A percentile compares a stretch with the other conserved stretches of the same genome.
Evolutionary conservation across 1,140 invertebrate species (phyloP).

Genomic region (Thalassaphorura encarpata): DNA sequence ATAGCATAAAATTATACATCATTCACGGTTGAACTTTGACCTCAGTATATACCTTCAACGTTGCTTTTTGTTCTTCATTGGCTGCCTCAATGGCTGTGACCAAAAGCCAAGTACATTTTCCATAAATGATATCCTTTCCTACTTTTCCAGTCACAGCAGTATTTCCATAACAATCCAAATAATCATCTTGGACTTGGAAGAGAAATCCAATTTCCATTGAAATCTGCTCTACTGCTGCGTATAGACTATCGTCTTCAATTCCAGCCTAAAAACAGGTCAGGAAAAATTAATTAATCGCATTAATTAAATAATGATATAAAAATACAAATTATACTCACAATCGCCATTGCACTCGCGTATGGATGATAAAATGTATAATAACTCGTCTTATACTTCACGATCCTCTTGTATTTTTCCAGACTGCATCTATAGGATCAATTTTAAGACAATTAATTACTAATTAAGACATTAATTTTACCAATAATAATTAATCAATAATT

Average conservation of each 20-base stretch:
- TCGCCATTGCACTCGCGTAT: slow-evolving; percentile 46
- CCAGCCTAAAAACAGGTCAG: not conserved
- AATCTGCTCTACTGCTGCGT: slow-evolving; percentile 52
- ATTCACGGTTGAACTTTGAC: slow-evolving; percentile 21
- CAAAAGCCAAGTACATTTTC: slow-evolving; percentile 83
- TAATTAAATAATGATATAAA: not conserved
- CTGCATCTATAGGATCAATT: slow-evolving; percentile 37
- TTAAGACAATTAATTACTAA: no score
- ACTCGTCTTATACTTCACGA: slow-evolving; percentile 57
- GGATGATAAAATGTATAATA: slow-evolving; percentile 55
- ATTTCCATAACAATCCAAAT: slow-evolving; percentile 86
- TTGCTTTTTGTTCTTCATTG: not conserved
- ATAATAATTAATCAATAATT: no score
- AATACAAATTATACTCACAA: slow-evolving; percentile 35
- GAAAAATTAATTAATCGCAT: not conserved
- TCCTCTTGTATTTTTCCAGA: slow-evolving; percentile 43
- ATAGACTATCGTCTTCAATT: not conserved
- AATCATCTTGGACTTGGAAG: slow-evolving; percentile 92
- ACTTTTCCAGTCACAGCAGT: slow-evolving; percentile 73
- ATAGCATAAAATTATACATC: no score
- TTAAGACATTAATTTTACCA: no score
- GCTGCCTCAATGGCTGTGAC: slow-evolving; percentile 38
- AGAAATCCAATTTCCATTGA: slow-evolving; percentile 87
- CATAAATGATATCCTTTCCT: slow-evolving; percentile 84
- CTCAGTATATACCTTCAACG: not conserved